A percentile compares a stretch with the other conserved stretches of the same genome.
These are phyloP conservation scores for Electrona antarctica DNA, from an alignment of 2,113 vertebrate species.

Conservation along the genomic window DNA sequence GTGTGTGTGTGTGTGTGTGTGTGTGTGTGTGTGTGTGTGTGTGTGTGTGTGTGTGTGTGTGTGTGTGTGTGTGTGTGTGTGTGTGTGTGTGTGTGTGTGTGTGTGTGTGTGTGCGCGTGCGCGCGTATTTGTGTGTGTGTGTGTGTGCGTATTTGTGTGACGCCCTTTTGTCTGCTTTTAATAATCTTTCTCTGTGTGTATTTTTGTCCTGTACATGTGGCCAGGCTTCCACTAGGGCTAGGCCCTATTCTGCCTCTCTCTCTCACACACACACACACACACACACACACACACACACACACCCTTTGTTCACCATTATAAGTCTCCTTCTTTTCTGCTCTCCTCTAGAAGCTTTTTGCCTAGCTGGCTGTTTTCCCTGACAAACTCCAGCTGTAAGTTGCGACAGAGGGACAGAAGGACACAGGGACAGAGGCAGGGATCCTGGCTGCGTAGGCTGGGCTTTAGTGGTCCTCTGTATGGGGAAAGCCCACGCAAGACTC, in stretches of 20 bases:
- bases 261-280: slow-evolving; percentile 33
- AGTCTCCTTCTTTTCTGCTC: slow-evolving; percentile 45
- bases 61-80: too few relatives aligned
- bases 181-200: too few relatives aligned
- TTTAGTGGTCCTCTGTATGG: slow-evolving; percentile 63
- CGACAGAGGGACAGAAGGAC: slow-evolving; percentile 5
- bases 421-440: slow-evolving; percentile 32
- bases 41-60: too few relatives aligned
- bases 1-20: too few relatives aligned
- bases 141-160: too few relatives aligned
- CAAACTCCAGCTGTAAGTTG: slow-evolving; percentile 62
- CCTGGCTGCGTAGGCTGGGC: slow-evolving; percentile 62
- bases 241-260: slow-evolving; percentile 48
- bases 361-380: slow-evolving; percentile 62
- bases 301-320: slow-evolving; percentile 51
- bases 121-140: too few relatives aligned
- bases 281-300: slow-evolving; percentile 10
- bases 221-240: slow-evolving; percentile 31
- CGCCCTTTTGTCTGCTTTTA: too few relatives aligned
- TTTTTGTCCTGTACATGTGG: too few relatives aligned
- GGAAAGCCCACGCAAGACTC: slow-evolving; percentile 62
- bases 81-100: too few relatives aligned
- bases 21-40: too few relatives aligned
- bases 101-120: too few relatives aligned
- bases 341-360: slow-evolving; percentile 64